Evolutionary conservation across 1,140 invertebrate genomes (phyloP).

Genomic region (Papilio machaon): DNA sequence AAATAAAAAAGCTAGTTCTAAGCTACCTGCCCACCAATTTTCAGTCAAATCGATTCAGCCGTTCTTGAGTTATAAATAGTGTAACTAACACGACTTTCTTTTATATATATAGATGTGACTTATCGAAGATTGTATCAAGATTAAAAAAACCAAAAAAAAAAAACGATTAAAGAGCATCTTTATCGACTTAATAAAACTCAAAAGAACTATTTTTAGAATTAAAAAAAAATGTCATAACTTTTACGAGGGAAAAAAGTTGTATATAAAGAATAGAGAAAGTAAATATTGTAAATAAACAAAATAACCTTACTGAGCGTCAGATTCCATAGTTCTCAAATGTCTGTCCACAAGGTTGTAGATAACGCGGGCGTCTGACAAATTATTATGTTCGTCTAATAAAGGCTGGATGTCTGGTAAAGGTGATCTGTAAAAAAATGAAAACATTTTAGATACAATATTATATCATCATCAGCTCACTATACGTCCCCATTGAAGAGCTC

Average conservation of each 20-base stretch:
- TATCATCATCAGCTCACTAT: background rate
- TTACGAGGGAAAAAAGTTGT: background rate
- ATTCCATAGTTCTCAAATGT: constrained; percentile 50
- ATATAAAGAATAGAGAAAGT: background rate
- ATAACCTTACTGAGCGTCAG: constrained; percentile 51
- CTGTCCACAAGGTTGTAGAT: constrained; percentile 51
- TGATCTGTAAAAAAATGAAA: constrained; percentile 34
- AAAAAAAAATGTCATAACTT: too few species aligned
- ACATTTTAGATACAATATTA: background rate
- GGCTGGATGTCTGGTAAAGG: constrained; percentile 40
- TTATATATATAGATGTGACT: too few species aligned
- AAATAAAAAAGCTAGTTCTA: too few species aligned
- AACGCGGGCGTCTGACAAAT: constrained; percentile 45
- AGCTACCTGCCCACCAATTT: too few species aligned
- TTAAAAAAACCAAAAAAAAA: too few species aligned
- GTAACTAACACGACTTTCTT: too few species aligned
- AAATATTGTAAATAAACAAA: background rate
- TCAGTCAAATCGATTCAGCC: too few species aligned
- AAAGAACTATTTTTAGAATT: too few species aligned
- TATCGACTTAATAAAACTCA: background rate
- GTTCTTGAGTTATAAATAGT: too few species aligned
- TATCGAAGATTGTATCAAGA: too few species aligned
- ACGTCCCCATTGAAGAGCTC: too few species aligned
- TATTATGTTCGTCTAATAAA: constrained; percentile 44
- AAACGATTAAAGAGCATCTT: background rate